These are phyloP conservation scores for Trichosurus vulpecula DNA, from an alignment of 2,797 vertebrate species.

Conservation along the genomic window DNA sequence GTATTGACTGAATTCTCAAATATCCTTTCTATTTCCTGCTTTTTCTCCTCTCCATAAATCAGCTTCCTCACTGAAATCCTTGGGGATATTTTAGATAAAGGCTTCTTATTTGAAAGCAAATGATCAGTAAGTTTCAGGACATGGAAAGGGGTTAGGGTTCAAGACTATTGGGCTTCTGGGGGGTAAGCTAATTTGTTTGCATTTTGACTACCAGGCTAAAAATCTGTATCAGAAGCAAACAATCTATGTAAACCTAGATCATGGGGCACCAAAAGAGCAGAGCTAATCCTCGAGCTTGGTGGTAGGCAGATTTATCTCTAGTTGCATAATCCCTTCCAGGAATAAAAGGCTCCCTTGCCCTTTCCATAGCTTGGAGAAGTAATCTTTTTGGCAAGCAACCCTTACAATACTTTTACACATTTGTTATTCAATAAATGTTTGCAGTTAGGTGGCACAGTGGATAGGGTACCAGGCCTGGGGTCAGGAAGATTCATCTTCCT, in stretches of 20 bases:
- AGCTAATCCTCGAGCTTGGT: background rate
- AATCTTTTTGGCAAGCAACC: background rate
- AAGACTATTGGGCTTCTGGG: background rate
- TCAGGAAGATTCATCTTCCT: background rate
- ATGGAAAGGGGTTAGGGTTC: slow-evolving; percentile 1
- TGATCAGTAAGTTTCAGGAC: background rate
- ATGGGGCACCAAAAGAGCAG: background rate
- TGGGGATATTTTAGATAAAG: background rate
- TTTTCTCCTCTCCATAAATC: background rate
- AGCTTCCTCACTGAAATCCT: background rate
- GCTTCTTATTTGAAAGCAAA: background rate
- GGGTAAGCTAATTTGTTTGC: slow-evolving; percentile 25
- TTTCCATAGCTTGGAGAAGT: background rate
- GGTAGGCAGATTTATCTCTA: background rate
- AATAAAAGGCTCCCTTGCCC: background rate
- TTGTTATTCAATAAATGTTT: background rate
- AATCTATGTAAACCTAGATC: slow-evolving; percentile 5
- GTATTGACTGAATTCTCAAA: background rate
- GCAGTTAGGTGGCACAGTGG: background rate
- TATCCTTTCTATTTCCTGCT: background rate
- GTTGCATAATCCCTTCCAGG: background rate
- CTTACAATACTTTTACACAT: background rate
- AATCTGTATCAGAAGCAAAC: slow-evolving; percentile 12
- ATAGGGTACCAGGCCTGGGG: background rate
- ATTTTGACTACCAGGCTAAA: slow-evolving; percentile 22